phyloP scores from a whole-genome alignment of 2,113 vertebrate species.

The Xyrauchen texanus region DNA sequence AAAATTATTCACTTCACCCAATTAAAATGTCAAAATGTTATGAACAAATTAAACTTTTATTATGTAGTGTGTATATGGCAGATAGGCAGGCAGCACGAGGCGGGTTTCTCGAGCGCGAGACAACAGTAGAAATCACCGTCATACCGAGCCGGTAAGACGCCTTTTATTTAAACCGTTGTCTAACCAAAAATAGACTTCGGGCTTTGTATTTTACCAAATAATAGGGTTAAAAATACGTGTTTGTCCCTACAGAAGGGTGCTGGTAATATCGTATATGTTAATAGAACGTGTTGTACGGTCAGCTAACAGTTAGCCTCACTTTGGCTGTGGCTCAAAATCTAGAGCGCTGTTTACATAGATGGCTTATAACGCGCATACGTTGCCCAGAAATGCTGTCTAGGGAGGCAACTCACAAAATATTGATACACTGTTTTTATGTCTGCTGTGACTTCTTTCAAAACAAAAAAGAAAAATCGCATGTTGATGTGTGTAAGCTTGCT shows the following conservation, averaged over 20 bases:
- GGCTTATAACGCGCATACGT: background rate
- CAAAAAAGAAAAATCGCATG: background rate
- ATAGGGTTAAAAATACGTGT: background rate
- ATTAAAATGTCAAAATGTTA: too few species aligned
- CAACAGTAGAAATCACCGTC: background rate
- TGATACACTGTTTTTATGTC: background rate
- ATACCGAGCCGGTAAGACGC: slow-evolving; percentile 26
- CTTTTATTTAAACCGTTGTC: background rate
- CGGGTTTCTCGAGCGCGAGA: slow-evolving; percentile 6
- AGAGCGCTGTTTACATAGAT: background rate
- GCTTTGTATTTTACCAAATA: background rate
- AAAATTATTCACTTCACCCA: too few species aligned
- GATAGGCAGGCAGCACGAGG: slow-evolving; percentile 17
- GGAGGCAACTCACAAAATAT: background rate
- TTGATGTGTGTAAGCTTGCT: background rate
- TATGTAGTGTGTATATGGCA: slow-evolving; percentile 13
- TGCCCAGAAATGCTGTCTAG: background rate
- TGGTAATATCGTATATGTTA: background rate
- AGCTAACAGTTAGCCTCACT: slow-evolving; percentile 16
- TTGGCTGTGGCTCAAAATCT: slow-evolving; percentile 7
- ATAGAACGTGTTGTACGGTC: background rate
- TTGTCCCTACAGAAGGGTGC: background rate
- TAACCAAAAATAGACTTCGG: too few species aligned
- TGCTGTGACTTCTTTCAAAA: too few species aligned
- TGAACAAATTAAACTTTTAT: too few species aligned